These are phyloP conservation scores for Lymantria dispar DNA, from an alignment of 2,888 invertebrate genomes.

Conservation along the genomic window DNA sequence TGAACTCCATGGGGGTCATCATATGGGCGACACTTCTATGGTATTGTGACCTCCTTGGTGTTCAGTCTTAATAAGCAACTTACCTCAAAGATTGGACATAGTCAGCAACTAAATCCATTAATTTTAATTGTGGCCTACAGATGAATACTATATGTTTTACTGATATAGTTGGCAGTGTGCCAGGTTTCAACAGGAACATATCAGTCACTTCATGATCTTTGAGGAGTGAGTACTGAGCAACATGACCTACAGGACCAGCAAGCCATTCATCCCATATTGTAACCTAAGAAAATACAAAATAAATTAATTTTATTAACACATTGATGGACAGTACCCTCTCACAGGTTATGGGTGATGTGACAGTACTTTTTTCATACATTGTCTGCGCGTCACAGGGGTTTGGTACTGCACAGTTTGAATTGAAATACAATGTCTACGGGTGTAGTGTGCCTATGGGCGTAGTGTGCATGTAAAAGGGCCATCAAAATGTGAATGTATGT, in stretches of 20 bases:
- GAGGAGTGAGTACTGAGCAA: slow-evolving; percentile 90
- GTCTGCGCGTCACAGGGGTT: no score
- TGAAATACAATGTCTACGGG: no score
- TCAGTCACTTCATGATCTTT: slow-evolving; percentile 92
- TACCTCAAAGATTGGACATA: slow-evolving; percentile 79
- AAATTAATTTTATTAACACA: neutral
- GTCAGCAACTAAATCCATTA: slow-evolving; percentile 93
- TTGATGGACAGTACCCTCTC: no score
- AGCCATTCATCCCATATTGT: slow-evolving; percentile 95
- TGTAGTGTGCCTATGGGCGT: no score
- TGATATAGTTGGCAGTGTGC: slow-evolving; percentile 86
- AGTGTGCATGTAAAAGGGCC: no score
- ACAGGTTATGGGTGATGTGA: no score
- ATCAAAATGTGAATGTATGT: no score
- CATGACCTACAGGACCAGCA: slow-evolving; percentile 92
- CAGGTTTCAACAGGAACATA: slow-evolving; percentile 89
- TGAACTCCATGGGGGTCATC: no score
- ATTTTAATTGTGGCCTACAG: slow-evolving; percentile 88
- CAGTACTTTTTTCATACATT: no score
- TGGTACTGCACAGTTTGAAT: no score
- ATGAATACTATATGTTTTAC: slow-evolving; percentile 95
- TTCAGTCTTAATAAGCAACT: slow-evolving; percentile 1
- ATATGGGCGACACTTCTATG: no score
- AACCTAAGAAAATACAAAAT: slow-evolving; percentile 68
- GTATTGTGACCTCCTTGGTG: no score